Evolutionary conservation across 2,113 vertebrate genomes (phyloP).

Genomic region (Lethenteron camtschaticum): DNA sequence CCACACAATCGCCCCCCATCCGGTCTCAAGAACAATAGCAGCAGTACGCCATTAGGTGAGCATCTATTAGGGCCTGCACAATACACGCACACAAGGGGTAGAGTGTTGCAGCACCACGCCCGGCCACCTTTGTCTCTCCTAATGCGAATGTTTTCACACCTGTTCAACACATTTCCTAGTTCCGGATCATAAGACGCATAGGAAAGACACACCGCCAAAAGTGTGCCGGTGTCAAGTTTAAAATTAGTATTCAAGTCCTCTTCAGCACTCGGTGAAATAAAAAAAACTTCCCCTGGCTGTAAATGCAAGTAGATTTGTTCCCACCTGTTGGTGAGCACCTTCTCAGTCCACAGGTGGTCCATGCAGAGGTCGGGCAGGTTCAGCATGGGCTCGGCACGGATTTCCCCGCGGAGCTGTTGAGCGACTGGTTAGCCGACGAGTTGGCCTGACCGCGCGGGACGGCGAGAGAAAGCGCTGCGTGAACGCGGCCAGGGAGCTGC

Average conservation of each 20-base stretch:
- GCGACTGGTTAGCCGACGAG: conserved; percentile 41
- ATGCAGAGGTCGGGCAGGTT: conserved; percentile 78
- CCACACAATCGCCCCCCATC: no score
- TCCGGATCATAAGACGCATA: no score
- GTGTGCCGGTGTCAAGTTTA: no score
- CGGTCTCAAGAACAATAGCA: background rate
- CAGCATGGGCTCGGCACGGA: conserved; percentile 51
- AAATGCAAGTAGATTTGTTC: conserved; percentile 2
- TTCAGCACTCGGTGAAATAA: no score
- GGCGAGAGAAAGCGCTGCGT: conserved; percentile 64
- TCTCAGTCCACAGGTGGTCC: conserved; percentile 81
- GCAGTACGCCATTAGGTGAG: background rate
- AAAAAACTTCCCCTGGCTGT: no score
- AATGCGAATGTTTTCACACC: background rate
- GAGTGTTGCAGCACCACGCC: background rate
- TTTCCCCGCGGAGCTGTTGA: conserved; percentile 39
- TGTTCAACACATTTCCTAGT: no score
- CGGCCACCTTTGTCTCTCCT: background rate
- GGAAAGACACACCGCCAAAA: no score
- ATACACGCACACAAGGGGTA: background rate
- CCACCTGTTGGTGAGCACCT: conserved; percentile 31
- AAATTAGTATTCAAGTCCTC: no score
- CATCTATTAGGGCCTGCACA: background rate
- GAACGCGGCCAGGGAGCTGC: conserved; percentile 59
- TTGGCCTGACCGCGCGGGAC: conserved; percentile 32